Percentiles rank a stretch among this genome's conserved stretches.
Conservation (phyloP, 2,888 invertebrate genomes). For the Pyrgus malvae region DNA sequence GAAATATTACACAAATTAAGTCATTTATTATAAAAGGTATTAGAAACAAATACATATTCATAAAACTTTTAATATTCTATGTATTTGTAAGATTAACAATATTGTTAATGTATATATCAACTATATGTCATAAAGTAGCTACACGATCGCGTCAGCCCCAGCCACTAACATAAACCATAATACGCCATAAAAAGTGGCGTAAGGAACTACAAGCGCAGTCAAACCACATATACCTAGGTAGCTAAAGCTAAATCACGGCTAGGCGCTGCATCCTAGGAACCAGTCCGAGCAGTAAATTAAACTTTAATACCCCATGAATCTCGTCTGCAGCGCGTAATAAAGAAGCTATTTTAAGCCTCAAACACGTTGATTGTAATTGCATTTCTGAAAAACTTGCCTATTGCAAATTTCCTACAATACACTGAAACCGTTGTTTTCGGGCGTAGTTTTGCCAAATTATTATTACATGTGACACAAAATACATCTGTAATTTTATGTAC, state of each 20-base stretch:
- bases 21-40: too few species aligned
- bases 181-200: not conserved
- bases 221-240: constrained; percentile 28
- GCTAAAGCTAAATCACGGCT: constrained; percentile 43
- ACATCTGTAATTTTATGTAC: too few species aligned
- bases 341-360: constrained; percentile 53
- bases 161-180: not conserved
- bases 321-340: constrained; percentile 44
- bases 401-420: constrained; percentile 4
- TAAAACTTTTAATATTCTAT: too few species aligned
- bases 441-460: too few species aligned
- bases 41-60: too few species aligned
- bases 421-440: not conserved
- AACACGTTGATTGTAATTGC: constrained; percentile 42
- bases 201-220: not conserved
- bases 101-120: too few species aligned
- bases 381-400: constrained; percentile 38
- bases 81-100: too few species aligned
- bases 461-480: too few species aligned
- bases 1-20: too few species aligned
- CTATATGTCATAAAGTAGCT: too few species aligned
- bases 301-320: constrained; percentile 45
- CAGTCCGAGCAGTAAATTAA: constrained; percentile 53
- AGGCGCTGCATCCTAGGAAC: constrained; percentile 45
- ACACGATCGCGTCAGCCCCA: too few species aligned